Percentiles rank a stretch among this genome's conserved stretches.
Conservation (phyloP, 2,797 vertebrate species). For the Falco naumanni region DNA sequence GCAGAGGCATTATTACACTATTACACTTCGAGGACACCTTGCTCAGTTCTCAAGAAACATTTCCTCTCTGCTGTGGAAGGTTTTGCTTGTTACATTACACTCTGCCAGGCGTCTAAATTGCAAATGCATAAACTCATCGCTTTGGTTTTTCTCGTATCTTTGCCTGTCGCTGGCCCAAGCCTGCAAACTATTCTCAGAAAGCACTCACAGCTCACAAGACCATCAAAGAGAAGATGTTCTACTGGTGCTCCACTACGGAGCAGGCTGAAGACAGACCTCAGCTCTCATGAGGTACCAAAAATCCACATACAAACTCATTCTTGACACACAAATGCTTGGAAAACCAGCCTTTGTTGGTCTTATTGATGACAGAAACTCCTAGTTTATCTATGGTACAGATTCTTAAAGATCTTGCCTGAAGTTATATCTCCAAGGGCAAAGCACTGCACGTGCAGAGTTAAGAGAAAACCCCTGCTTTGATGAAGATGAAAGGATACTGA, state of each 20-base stretch:
- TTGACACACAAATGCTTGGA: not conserved
- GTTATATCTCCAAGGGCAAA: not conserved
- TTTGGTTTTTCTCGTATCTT: not conserved
- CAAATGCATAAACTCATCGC: not conserved
- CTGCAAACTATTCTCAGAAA: not conserved
- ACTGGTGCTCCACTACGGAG: not conserved
- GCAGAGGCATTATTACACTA: not conserved
- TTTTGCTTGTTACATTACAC: not conserved
- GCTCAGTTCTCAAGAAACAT: not conserved
- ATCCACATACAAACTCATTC: not conserved
- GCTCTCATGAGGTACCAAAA: not conserved
- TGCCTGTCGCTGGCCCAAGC: not conserved
- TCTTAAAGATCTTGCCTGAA: not conserved
- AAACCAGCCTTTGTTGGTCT: not conserved
- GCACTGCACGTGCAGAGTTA: accelerated
- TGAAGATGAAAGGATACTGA: not conserved
- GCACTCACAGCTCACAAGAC: not conserved
- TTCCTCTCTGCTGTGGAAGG: not conserved
- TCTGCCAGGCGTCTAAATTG: not conserved
- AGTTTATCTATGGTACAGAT: not conserved
- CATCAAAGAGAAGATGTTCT: not conserved
- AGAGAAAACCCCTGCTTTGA: not conserved
- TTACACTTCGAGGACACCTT: not conserved
- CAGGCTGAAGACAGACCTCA: not conserved
- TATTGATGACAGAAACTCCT: not conserved